These are phyloP conservation scores for Danio aesculapii DNA, from an alignment of 2,797 vertebrate genomes.

Conservation along the genomic window DNA sequence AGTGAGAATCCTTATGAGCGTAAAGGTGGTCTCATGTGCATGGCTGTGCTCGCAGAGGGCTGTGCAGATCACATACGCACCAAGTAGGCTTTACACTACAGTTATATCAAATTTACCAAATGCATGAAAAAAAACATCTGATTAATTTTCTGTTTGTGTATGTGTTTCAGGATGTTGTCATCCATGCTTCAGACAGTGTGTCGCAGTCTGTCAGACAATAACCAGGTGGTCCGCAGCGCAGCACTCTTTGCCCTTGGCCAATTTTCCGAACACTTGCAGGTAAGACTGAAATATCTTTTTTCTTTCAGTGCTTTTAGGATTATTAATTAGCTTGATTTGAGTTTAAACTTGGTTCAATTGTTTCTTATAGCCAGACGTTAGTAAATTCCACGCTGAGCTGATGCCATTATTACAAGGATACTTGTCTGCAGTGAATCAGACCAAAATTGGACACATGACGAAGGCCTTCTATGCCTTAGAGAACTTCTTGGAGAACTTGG, in stretches of 20 bases:
- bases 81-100: conserved; percentile 74
- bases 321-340: not conserved
- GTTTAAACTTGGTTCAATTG: not conserved
- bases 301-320: not conserved
- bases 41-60: conserved; percentile 91
- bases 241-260: conserved; percentile 90
- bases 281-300: conserved; percentile 61
- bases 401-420: conserved; percentile 90
- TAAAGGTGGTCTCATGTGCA: conserved; percentile 88
- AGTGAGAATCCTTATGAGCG: conserved; percentile 84
- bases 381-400: conserved; percentile 83
- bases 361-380: conserved; percentile 86
- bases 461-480: conserved; percentile 92
- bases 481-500: conserved; percentile 92
- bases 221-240: conserved; percentile 87
- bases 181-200: conserved; percentile 87
- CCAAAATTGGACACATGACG: conserved; percentile 83
- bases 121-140: not conserved
- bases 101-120: not conserved
- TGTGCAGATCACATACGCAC: conserved; percentile 91
- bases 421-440: conserved; percentile 81
- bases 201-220: conserved; percentile 82
- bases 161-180: conserved; percentile 80
- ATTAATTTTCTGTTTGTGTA: conserved; percentile 37
- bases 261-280: conserved; percentile 92